Conservation (phyloP, 2,888 invertebrate genomes). For the Molorchus minor region DNA sequence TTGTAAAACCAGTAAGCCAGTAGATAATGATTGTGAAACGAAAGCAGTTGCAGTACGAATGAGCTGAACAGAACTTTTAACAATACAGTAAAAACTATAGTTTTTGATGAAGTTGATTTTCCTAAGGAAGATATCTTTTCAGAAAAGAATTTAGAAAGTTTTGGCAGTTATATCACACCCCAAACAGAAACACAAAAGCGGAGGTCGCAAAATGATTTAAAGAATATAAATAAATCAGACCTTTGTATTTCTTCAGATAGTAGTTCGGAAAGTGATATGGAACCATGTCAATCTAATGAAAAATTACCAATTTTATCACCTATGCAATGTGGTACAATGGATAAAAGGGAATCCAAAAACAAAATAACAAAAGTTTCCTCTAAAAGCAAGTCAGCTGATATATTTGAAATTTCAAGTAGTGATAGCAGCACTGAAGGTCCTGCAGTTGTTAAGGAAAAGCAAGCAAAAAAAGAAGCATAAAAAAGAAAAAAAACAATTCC, state of each 20-base stretch:
- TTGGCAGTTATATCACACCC: constrained; percentile 55
- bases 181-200: no score
- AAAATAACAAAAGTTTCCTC: constrained; percentile 12
- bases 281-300: constrained; percentile 22
- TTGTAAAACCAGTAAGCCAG: constrained; percentile 44
- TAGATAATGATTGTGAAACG: constrained; percentile 56
- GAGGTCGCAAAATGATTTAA: background rate
- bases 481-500: background rate
- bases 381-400: constrained; percentile 10
- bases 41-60: constrained; percentile 54
- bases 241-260: constrained; percentile 43
- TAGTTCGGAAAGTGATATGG: constrained; percentile 56
- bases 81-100: constrained; percentile 49
- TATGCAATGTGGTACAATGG: constrained; percentile 32
- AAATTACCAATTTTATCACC: constrained; percentile 50
- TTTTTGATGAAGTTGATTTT: constrained; percentile 57
- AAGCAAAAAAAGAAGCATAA: constrained; percentile 22
- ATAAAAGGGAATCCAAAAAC: constrained; percentile 6
- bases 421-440: constrained; percentile 6
- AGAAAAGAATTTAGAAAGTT: constrained; percentile 53
- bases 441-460: background rate
- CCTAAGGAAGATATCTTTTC: constrained; percentile 53
- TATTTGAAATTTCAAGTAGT: constrained; percentile 1
- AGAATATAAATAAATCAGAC: constrained; percentile 4
- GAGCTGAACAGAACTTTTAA: constrained; percentile 38